Evolutionary conservation across 1,140 invertebrate species (phyloP).

Genomic region (Holotrichia oblita): DNA sequence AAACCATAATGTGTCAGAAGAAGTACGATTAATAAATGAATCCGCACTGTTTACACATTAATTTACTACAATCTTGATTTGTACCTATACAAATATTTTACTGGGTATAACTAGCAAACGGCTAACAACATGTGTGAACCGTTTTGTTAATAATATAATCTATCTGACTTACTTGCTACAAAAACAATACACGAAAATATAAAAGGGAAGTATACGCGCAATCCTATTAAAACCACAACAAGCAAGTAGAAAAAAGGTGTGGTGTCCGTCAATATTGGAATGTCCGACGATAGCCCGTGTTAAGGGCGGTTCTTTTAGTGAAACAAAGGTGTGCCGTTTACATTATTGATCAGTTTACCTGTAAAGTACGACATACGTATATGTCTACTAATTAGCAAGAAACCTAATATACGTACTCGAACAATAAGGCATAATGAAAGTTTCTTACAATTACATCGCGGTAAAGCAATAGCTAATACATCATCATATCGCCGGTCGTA

Average conservation of each 20-base stretch:
- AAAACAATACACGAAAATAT: neutral
- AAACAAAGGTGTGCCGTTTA: constrained; percentile 28
- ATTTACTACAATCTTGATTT: no score
- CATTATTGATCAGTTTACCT: constrained; percentile 29
- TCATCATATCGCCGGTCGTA: neutral
- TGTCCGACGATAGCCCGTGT: neutral
- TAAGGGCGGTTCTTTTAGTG: constrained; percentile 2
- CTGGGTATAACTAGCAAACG: no score
- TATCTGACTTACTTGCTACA: neutral
- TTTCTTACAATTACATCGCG: neutral
- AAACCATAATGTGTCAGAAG: no score
- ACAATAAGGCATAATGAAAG: neutral
- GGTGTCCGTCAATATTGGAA: constrained; percentile 8
- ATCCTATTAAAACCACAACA: no score
- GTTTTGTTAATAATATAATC: no score
- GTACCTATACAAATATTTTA: no score
- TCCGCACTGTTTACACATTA: no score
- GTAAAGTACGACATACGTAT: neutral
- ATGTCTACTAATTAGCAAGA: neutral
- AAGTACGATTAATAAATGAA: no score
- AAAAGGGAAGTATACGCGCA: neutral
- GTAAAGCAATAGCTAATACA: neutral
- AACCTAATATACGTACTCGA: no score
- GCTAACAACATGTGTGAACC: no score
- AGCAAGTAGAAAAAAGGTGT: constrained; percentile 15